Evolutionary conservation across 2,888 invertebrate species (phyloP), one percentile per base, ranked within the genome.

Genomic region (Drosophila picticornis): DNA sequence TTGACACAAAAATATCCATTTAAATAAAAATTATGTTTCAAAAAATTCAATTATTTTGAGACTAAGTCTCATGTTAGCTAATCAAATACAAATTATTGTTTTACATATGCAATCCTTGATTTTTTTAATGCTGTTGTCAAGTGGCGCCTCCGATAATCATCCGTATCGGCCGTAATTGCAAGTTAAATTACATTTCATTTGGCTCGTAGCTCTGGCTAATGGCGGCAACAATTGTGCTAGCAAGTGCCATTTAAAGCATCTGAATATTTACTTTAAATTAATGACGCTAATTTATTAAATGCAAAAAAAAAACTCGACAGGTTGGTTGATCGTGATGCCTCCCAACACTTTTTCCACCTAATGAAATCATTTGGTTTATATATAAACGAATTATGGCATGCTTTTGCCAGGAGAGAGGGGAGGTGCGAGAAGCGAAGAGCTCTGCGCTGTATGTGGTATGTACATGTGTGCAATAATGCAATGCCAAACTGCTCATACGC

Each of bases 361-460:
- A 77, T 87, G 88, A 87, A 83, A 87, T 88, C 87, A 88, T 75
- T 88, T 78, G 70, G 71, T 84, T 74, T 83, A 87, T 83, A 86
- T 86, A 77, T 87, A 85, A 77, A 86, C 77, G 48, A 86, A 88
- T 87, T 84, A 84, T 88, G 81, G 69, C 88, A 88, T 85, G 52
- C 69, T 75, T 78, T 78, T 78, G 72, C 63, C 72, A 51, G 46
- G 27, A 9, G 25, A 58, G 50, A 51, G 43, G 51, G 55, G 27
- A 29, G 38, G 31, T 9, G 31, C 2, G 27, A 29, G 38, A 27
- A 11, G 31, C 2, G 34, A 11, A 32, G 57, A 25, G 36, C 34
- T 29, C 27, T 19, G 27, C 36, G 38, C 38, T 27, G 27, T 34
- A 52, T 29, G 50, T 16, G 27, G 11, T n/a, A 31, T 29, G 13